A percentile compares a stretch with the other conserved stretches of the same genome.
Conservation (phyloP, 2,113 vertebrate genomes). For the Willisornis vidua region DNA sequence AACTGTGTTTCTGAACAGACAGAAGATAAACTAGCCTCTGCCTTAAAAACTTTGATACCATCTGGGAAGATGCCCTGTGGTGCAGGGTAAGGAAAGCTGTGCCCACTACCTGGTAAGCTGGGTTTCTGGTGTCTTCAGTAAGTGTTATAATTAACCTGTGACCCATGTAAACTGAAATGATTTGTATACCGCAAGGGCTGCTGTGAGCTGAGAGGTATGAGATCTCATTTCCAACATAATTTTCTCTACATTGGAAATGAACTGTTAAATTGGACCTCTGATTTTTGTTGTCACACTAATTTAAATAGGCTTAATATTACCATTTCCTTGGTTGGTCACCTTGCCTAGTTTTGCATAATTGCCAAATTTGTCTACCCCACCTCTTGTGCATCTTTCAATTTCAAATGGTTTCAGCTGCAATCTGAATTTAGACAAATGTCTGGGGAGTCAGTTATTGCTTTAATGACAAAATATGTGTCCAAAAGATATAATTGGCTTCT, state of each 20-base stretch:
- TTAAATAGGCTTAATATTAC: background rate
- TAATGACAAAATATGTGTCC: background rate
- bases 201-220: background rate
- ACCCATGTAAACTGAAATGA: background rate
- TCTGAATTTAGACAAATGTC: background rate
- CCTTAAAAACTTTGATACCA: background rate
- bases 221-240: constrained; percentile 16
- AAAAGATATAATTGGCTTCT: background rate
- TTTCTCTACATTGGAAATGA: constrained; percentile 21
- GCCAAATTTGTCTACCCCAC: background rate
- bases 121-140: background rate
- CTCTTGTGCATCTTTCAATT: background rate
- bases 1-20: background rate
- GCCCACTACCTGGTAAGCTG: fast-evolving
- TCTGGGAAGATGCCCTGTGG: background rate
- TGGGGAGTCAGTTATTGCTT: background rate
- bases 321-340: background rate
- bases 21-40: background rate
- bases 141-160: background rate
- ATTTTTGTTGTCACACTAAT: background rate
- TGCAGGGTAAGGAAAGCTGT: background rate
- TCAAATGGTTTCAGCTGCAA: background rate
- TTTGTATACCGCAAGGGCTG: background rate
- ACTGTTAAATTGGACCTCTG: constrained; percentile 9
- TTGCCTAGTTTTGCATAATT: constrained; percentile 24